phyloP scores from a whole-genome alignment of 2,113 vertebrate species.

The Pluvialis apricaria region DNA sequence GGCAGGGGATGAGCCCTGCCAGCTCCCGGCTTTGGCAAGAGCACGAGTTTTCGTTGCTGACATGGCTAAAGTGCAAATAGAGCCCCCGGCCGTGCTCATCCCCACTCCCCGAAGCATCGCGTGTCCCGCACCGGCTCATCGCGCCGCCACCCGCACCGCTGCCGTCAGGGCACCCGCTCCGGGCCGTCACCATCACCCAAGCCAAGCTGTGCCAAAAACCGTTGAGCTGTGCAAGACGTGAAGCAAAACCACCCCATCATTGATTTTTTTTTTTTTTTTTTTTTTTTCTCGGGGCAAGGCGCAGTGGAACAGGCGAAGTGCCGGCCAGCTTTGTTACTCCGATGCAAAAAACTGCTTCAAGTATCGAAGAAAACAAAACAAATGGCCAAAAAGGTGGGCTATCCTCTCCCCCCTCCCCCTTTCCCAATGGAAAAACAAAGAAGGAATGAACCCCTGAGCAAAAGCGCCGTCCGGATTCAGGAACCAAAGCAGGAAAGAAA shows the following conservation, averaged over 20 bases:
- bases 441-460: conserved; percentile 63
- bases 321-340: not conserved
- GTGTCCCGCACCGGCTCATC: not conserved
- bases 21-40: not conserved
- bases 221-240: not conserved
- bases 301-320: not conserved
- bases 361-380: conserved; percentile 38
- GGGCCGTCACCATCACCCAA: not conserved
- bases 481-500: not conserved
- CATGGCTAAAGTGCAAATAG: conserved; percentile 44
- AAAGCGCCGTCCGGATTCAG: conserved; percentile 31
- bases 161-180: not conserved
- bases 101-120: not conserved
- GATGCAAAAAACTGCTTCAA: conserved; percentile 52
- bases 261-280: not conserved
- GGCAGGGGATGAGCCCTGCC: not conserved
- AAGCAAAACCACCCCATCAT: not conserved
- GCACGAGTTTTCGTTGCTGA: not conserved
- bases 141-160: not conserved
- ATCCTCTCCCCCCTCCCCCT: not conserved
- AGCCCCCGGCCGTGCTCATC: not conserved
- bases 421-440: conserved; percentile 27
- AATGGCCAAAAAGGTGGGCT: conserved; percentile 20
- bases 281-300: not conserved
- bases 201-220: not conserved